Percentiles rank a stretch among this genome's conserved stretches.
These are phyloP conservation scores for Chloroceryle aenea DNA, from an alignment of 2,113 vertebrate species.

Conservation along the genomic window DNA sequence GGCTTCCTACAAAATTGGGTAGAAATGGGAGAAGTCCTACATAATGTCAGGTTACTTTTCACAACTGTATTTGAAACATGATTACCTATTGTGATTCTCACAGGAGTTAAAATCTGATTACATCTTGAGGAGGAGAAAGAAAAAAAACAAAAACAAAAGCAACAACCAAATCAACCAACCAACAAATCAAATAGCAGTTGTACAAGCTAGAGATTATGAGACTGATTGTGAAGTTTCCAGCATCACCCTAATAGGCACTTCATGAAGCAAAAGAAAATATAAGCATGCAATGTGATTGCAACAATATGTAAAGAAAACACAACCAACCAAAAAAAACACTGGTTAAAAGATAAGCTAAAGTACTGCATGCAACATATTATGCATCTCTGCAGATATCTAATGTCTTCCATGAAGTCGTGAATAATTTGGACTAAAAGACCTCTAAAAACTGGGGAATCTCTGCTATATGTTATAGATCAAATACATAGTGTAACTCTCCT, in stretches of 20 bases:
- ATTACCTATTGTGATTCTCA: neutral
- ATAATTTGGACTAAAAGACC: neutral
- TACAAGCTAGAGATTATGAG: neutral
- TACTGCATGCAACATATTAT: neutral
- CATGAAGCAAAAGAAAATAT: neutral
- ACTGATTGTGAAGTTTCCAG: neutral
- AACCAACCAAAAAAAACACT: neutral
- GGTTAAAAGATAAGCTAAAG: neutral
- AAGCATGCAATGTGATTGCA: neutral
- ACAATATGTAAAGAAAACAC: neutral
- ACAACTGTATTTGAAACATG: neutral
- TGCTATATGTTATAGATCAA: neutral
- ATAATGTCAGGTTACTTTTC: neutral
- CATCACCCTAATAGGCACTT: neutral
- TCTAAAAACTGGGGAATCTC: neutral
- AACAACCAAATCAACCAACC: no score
- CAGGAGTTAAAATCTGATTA: neutral
- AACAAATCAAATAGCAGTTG: neutral
- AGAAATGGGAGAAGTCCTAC: neutral
- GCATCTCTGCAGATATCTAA: neutral
- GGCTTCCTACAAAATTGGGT: neutral
- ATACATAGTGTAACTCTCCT: neutral
- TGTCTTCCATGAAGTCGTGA: neutral
- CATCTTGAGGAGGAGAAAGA: neutral
- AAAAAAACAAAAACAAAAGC: neutral